These are phyloP conservation scores for Gymnothorax reevesii DNA, from an alignment of 2,797 vertebrate genomes.

Conservation along the genomic window DNA sequence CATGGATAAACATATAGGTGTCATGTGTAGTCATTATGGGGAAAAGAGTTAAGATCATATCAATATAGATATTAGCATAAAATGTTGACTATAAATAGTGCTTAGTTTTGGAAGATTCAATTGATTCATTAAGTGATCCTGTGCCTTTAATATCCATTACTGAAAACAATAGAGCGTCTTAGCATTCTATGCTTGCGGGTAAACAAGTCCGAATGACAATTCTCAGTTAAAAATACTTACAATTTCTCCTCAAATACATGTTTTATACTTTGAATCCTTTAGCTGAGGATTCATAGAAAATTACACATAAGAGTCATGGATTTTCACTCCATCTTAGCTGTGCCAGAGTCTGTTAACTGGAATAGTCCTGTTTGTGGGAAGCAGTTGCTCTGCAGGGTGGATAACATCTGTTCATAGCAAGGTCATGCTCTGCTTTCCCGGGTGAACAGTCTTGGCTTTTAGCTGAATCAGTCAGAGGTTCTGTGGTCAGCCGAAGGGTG, in stretches of 20 bases:
- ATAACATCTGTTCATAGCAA: background rate
- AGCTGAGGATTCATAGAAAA: background rate
- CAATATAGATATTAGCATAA: background rate
- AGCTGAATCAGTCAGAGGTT: background rate
- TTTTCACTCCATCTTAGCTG: background rate
- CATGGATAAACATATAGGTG: no score
- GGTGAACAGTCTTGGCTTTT: background rate
- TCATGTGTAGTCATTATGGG: no score
- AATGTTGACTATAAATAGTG: background rate
- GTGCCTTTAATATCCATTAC: background rate
- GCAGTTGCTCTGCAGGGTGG: background rate
- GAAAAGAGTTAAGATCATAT: background rate
- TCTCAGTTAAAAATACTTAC: background rate
- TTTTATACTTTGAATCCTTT: background rate
- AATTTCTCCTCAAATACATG: background rate
- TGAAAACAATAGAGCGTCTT: background rate
- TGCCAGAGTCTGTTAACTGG: background rate
- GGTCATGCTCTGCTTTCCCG: background rate
- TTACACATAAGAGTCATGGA: background rate
- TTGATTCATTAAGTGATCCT: background rate
- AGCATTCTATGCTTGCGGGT: background rate
- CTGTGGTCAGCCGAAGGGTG: background rate
- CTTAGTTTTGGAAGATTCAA: background rate
- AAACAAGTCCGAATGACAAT: background rate
- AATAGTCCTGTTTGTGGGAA: conserved; percentile 8